phyloP scores from a whole-genome alignment of 1,140 invertebrate species.

The Zaprionus taronus region DNA sequence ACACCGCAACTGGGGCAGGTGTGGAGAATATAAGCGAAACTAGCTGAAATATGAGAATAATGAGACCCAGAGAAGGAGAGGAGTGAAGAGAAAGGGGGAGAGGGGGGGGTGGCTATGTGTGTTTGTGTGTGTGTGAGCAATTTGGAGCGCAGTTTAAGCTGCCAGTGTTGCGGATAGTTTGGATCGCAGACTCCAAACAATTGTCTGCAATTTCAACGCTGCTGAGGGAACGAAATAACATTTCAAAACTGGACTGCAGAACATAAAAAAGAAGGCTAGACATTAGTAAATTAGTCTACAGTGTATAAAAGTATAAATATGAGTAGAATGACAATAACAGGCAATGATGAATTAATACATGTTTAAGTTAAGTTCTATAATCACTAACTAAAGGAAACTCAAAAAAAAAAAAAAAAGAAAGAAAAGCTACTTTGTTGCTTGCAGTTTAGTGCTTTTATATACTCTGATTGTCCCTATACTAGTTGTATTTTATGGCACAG shows the following conservation, averaged over 20 bases:
- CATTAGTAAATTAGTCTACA: constrained; percentile 4
- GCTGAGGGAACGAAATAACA: not conserved
- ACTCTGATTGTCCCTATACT: too few species aligned
- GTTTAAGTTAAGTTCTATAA: too few species aligned
- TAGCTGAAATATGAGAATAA: constrained; percentile 71
- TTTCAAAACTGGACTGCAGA: not conserved
- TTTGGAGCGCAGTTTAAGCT: constrained; percentile 23
- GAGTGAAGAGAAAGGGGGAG: not conserved
- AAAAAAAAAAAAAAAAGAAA: too few species aligned
- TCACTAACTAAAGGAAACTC: not conserved
- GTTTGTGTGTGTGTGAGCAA: constrained; percentile 10
- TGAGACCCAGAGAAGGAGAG: constrained; percentile 7
- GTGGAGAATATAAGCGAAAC: constrained; percentile 64
- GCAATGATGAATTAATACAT: not conserved
- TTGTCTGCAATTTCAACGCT: constrained; percentile 1
- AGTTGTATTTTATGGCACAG: too few species aligned
- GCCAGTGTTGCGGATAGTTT: constrained; percentile 16
- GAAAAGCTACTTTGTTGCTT: too few species aligned
- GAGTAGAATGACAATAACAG: not conserved
- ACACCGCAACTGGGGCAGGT: constrained; percentile 57
- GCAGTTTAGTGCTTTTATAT: too few species aligned
- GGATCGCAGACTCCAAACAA: constrained; percentile 25
- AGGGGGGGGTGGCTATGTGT: not conserved
- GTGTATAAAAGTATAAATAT: not conserved
- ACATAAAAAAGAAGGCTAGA: not conserved